A percentile compares a stretch with the other conserved stretches of the same genome.
Evolutionary conservation across 2,797 vertebrate genomes (phyloP).

Genomic region (Phyllotis vaccarum): DNA sequence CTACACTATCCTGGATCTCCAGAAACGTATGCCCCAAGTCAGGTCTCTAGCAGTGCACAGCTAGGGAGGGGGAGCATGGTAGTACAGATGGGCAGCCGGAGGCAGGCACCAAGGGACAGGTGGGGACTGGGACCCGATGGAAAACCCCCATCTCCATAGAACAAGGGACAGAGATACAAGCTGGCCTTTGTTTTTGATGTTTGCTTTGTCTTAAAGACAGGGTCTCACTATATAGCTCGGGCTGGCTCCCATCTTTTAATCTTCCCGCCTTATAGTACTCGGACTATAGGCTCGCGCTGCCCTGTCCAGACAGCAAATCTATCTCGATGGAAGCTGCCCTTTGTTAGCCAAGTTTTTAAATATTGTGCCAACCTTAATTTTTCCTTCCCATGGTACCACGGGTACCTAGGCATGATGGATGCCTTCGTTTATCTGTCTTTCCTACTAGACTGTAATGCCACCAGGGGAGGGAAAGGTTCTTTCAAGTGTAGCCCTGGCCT

Average conservation of each 20-base stretch:
- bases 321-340: background rate
- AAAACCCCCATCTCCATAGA: background rate
- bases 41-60: no score
- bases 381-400: background rate
- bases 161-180: background rate
- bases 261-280: background rate
- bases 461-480: background rate
- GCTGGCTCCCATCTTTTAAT: background rate
- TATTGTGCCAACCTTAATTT: background rate
- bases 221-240: background rate
- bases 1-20: conserved; percentile 77
- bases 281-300: no score
- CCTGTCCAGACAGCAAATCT: background rate
- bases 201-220: background rate
- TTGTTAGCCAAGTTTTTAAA: background rate
- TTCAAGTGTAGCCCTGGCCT: background rate
- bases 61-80: background rate
- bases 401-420: background rate
- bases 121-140: background rate
- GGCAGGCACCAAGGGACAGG: background rate
- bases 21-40: conserved; percentile 73
- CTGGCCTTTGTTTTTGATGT: background rate
- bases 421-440: background rate
- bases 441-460: background rate
- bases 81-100: background rate